Percentiles rank a stretch among this genome's conserved stretches.
phyloP scores from a whole-genome alignment of 2,113 vertebrate species.

The Pedionomus torquatus region DNA sequence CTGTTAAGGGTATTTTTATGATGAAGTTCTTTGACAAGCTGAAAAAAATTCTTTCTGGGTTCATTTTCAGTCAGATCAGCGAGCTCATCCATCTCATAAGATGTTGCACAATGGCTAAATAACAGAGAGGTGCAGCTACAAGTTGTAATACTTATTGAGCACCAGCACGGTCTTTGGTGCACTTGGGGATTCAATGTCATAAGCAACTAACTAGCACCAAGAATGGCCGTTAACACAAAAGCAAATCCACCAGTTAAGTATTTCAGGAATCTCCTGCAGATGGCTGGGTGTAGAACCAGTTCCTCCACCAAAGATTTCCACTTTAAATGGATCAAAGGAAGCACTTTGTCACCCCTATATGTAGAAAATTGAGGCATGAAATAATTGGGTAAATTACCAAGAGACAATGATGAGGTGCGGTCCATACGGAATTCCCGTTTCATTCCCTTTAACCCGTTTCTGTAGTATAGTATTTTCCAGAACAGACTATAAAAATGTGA shows the following conservation, averaged over 20 bases:
- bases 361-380: neutral
- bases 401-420: neutral
- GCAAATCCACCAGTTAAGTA: neutral
- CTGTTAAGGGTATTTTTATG: neutral
- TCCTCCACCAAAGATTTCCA: neutral
- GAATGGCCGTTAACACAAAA: neutral
- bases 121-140: neutral
- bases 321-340: neutral
- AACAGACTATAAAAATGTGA: neutral
- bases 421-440: neutral
- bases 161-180: rapidly evolving
- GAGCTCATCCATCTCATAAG: neutral
- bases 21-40: neutral
- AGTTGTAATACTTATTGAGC: rapidly evolving
- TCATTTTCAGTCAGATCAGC: neutral
- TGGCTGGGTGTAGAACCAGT: neutral
- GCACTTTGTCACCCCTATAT: neutral
- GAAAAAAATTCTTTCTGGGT: neutral
- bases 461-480: neutral
- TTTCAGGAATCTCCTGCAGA: neutral
- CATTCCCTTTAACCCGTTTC: neutral
- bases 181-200: neutral
- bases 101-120: neutral
- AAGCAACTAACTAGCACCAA: neutral
- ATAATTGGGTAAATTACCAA: neutral